These are phyloP conservation scores for Oryctolagus cuniculus DNA, from an alignment of 2,113 vertebrate species.

Conservation along the genomic window DNA sequence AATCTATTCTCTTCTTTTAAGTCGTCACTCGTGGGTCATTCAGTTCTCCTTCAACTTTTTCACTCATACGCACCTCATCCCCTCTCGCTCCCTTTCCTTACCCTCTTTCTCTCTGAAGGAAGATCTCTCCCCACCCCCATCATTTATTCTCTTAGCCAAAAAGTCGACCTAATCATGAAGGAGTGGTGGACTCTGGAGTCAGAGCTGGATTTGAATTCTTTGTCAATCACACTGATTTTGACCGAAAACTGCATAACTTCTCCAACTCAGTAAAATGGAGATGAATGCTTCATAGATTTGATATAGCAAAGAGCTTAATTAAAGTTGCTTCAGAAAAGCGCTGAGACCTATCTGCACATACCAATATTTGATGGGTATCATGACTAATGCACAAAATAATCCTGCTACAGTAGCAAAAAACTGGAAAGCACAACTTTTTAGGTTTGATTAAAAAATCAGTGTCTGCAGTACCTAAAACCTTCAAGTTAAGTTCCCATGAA, in stretches of 20 bases:
- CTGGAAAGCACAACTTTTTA: neutral
- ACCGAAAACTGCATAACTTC: neutral
- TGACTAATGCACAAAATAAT: neutral
- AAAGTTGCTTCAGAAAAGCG: conserved; percentile 44
- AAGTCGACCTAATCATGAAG: neutral
- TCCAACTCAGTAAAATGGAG: conserved; percentile 29
- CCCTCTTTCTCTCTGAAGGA: neutral
- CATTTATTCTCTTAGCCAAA: conserved; percentile 29
- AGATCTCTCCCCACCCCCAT: neutral
- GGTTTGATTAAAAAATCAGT: neutral
- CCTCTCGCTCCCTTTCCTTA: neutral
- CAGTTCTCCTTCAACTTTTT: neutral
- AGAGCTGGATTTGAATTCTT: conserved; percentile 44
- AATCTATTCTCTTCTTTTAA: neutral
- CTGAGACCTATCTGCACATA: neutral
- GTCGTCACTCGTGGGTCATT: neutral
- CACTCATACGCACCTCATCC: neutral
- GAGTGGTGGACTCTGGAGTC: neutral
- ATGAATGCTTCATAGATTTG: neutral
- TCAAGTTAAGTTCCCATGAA: neutral
- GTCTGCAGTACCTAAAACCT: conserved; percentile 3
- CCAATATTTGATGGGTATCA: neutral
- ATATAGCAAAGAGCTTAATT: conserved; percentile 47
- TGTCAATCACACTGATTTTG: neutral
- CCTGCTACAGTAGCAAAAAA: neutral